Evolutionary conservation across 2,113 vertebrate species (phyloP).

Genomic region (Cryptotis parvus): DNA sequence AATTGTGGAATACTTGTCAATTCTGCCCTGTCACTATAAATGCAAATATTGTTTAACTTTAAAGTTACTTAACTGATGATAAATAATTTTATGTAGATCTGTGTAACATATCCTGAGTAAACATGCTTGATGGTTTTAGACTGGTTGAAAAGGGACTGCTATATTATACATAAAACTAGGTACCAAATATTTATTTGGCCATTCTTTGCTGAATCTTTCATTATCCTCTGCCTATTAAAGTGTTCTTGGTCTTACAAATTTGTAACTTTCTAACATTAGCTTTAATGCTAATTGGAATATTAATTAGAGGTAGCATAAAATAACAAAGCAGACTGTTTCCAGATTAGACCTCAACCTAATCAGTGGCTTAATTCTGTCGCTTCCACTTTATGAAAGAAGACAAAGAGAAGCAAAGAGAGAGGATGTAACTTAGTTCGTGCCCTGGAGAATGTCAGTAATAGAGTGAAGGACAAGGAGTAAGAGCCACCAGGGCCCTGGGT

Average conservation of each 20-base stretch:
- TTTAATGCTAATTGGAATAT: conserved; percentile 7
- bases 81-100: not conserved
- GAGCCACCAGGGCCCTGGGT: not conserved
- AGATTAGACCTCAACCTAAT: not conserved
- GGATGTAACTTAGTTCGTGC: not conserved
- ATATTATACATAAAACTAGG: not conserved
- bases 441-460: conserved; percentile 11
- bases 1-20: too few relatives aligned
- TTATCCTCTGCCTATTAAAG: not conserved
- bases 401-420: not conserved
- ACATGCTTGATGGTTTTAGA: not conserved
- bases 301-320: conserved; percentile 1
- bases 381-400: conserved; percentile 31
- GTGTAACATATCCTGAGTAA: not conserved
- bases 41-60: not conserved
- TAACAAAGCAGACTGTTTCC: not conserved
- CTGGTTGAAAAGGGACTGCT: not conserved
- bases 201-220: conserved; percentile 36
- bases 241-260: conserved; percentile 13
- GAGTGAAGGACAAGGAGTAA: conserved; percentile 2
- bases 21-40: too few relatives aligned
- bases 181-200: conserved; percentile 1
- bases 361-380: not conserved
- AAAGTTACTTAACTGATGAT: conserved; percentile 34
- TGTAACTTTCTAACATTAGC: conserved; percentile 11